Percentiles rank a stretch among this genome's conserved stretches.
phyloP scores from a whole-genome alignment of 2,888 invertebrate species.

The Chesias legatella region DNA sequence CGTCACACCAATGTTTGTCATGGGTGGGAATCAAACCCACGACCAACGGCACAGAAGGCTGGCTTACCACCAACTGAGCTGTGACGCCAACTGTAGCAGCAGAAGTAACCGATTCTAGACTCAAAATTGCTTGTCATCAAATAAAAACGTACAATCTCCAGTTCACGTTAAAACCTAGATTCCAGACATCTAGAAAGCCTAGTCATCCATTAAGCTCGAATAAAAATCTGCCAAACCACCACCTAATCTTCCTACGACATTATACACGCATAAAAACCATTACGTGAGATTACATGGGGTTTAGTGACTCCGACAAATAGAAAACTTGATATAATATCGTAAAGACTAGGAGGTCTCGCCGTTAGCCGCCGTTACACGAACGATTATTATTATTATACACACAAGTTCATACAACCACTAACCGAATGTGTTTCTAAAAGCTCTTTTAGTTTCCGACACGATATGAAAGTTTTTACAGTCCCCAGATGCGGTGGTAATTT shows the following conservation, averaged over 20 bases:
- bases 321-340: constrained; percentile 6
- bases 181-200: too few relatives aligned
- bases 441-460: background rate
- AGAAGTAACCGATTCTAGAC: too few relatives aligned
- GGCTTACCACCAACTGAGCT: too few relatives aligned
- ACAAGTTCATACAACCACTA: constrained; percentile 2
- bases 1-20: too few relatives aligned
- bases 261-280: constrained; percentile 9
- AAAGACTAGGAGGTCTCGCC: constrained; percentile 4
- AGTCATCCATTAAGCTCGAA: background rate
- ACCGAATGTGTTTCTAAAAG: background rate
- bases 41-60: too few relatives aligned
- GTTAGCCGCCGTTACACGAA: constrained; percentile 1
- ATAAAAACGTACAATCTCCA: too few relatives aligned
- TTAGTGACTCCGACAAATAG: constrained; percentile 10
- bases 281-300: constrained; percentile 7
- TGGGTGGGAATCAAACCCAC: too few relatives aligned
- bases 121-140: too few relatives aligned
- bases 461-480: background rate
- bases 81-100: too few relatives aligned
- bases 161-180: too few relatives aligned
- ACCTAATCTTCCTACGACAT: constrained; percentile 3
- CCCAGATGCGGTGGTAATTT: too few relatives aligned
- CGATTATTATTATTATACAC: constrained; percentile 7
- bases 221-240: background rate